Evolutionary conservation across 2,888 invertebrate species (phyloP).

Genomic region (Bembecia ichneumoniformis): DNA sequence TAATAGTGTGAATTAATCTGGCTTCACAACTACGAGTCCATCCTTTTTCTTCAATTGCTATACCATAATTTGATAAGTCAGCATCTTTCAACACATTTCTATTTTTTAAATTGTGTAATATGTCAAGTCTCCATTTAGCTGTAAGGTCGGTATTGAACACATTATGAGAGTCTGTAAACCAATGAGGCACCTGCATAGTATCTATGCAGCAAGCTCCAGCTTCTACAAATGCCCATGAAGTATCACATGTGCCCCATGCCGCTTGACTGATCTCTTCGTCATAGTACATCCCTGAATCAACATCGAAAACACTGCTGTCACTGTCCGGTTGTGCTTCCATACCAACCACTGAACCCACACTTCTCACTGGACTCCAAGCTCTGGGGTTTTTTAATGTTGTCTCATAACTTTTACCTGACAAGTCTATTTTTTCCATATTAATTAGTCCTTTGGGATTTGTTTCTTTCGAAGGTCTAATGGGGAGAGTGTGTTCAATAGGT

Average conservation of each 20-base stretch:
- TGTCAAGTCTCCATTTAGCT: conserved; percentile 82
- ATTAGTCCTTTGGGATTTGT: conserved; percentile 40
- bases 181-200: conserved; percentile 81
- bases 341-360: conserved; percentile 87
- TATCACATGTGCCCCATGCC: conserved; percentile 86
- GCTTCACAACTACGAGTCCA: conserved; percentile 90
- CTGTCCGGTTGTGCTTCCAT: conserved; percentile 90
- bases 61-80: conserved; percentile 76
- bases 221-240: conserved; percentile 85
- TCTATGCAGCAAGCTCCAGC: conserved; percentile 86
- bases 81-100: conserved; percentile 63
- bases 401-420: conserved; percentile 78
- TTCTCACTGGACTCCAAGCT: conserved; percentile 91
- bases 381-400: conserved; percentile 83
- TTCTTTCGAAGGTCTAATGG: conserved; percentile 60
- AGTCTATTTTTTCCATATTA: conserved; percentile 59
- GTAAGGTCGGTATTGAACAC: conserved; percentile 75
- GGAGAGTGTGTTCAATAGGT: conserved; percentile 78
- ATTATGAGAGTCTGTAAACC: conserved; percentile 77
- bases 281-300: conserved; percentile 85
- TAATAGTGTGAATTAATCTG: conserved; percentile 72
- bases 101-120: conserved; percentile 77
- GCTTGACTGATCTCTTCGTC: conserved; percentile 82
- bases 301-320: conserved; percentile 85
- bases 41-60: conserved; percentile 86